Base-by-base conservation (phyloP, 2,888 invertebrate species). In the Drosophila meridionalis region DNA sequence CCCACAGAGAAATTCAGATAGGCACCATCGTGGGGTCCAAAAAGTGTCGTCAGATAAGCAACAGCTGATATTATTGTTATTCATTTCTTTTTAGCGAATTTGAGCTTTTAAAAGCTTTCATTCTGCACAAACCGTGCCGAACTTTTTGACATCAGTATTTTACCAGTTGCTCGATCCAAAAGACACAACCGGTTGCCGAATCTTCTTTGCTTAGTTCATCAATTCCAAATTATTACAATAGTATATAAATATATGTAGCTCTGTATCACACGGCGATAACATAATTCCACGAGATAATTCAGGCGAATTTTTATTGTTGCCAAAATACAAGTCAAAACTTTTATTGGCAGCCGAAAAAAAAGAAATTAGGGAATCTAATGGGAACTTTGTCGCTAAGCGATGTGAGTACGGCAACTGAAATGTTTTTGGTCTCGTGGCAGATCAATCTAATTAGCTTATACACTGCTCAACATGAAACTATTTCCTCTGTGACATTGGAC, bases 311-410 rank as follows among this genome's bases (percentile, higher is more conserved):
- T 73, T 52, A 62, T 12, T 48, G 67, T 38, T 32, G 9, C 1
- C 3, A 4, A 53, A 9, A 14, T 4, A 14, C 11, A 34, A 28
- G 7, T 8, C 32, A 8, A n/a, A 30, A 40, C 12, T 40, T 14
- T 14, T n/a, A 40, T 38, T 2, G 30, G 14, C n/a, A 45, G 9
- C 32, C 28, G 40, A 42, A 3, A 55, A 56, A 76, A 20, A 20
- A 20, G 20, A 73, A 55, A 63, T 73, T 58, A 64, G 45, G 40
- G 50, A 67, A 42, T 11, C 26, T 30, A 12, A 78, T 80, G 78
- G 70, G 64, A 64, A 71, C 81, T 32, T 67, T 80, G 48, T 76
- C 76, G 30, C 20, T 69, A 43, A 69, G 50, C 50, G 78, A 78
- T n/a, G 78, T 78, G 69, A 71, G 78, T 80, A 63, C 69, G 42